A percentile compares a stretch with the other conserved stretches of the same genome.
Conservation (phyloP, 2,888 invertebrate genomes). For the Pediacus dermestoides region DNA sequence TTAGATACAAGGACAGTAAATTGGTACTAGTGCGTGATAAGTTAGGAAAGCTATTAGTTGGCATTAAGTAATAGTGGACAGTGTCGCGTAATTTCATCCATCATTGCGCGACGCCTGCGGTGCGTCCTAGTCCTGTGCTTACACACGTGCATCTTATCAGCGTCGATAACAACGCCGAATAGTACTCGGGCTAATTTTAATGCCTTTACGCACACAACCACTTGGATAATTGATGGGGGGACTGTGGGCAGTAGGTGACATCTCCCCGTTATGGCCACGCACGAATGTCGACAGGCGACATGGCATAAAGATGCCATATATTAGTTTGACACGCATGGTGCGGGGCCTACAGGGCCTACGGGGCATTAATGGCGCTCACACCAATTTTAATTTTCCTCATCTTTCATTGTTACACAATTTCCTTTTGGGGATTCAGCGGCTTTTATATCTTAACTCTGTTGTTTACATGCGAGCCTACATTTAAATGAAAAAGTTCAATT, state of each 20-base stretch:
- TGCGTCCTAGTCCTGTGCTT: conserved; percentile 28
- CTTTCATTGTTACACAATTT: conserved; percentile 2
- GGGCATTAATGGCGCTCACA: too few species aligned
- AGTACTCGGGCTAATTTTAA: conserved; percentile 49
- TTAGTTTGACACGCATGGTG: conserved; percentile 20
- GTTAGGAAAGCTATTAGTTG: conserved; percentile 32
- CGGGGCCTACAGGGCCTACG: not conserved
- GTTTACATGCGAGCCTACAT: too few species aligned
- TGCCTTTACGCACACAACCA: conserved; percentile 47
- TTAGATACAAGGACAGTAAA: too few species aligned
- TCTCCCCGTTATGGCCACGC: conserved; percentile 22
- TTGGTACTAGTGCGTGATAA: conserved; percentile 22
- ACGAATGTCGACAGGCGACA: conserved; percentile 24
- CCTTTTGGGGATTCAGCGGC: too few species aligned
- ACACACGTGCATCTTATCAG: conserved; percentile 43
- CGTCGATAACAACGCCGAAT: conserved; percentile 40
- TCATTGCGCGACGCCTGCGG: conserved; percentile 30
- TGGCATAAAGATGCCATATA: conserved; percentile 24
- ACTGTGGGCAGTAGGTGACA: conserved; percentile 24
- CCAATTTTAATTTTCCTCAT: conserved; percentile 2
- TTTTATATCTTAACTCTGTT: too few species aligned
- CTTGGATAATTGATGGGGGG: conserved; percentile 41
- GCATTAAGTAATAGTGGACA: conserved; percentile 30
- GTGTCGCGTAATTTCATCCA: conserved; percentile 29
- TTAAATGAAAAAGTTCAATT: too few species aligned